A percentile compares a stretch with the other conserved stretches of the same genome.
Conservation (phyloP, 1,140 invertebrate species). For the Pseudomyrmex cubaensis region DNA sequence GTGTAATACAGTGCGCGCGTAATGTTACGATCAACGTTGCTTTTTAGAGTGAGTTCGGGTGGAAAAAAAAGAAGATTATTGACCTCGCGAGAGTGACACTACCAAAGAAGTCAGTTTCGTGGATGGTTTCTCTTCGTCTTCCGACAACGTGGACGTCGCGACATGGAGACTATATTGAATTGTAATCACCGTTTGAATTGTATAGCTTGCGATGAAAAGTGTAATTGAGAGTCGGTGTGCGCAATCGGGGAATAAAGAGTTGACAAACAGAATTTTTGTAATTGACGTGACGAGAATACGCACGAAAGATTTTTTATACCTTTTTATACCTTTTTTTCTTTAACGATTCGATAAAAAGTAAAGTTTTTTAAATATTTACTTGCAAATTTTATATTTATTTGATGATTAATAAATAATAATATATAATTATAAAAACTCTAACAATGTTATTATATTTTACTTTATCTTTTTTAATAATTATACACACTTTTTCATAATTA, state of each 20-base stretch:
- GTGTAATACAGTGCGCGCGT: constrained; percentile 28
- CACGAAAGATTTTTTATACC: too few species aligned
- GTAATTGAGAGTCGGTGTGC: constrained; percentile 7
- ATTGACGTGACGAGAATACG: constrained; percentile 10
- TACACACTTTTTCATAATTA: too few species aligned
- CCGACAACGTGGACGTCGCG: constrained; percentile 63
- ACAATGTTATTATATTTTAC: too few species aligned
- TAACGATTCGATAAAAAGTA: background rate
- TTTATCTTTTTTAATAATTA: too few species aligned
- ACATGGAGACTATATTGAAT: constrained; percentile 81
- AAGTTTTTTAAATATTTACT: too few species aligned
- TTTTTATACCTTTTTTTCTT: background rate
- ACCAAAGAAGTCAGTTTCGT: background rate
- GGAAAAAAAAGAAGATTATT: constrained; percentile 40
- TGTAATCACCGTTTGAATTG: constrained; percentile 72
- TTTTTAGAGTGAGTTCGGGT: constrained; percentile 22
- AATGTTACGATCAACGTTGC: constrained; percentile 65
- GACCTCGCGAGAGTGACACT: constrained; percentile 25
- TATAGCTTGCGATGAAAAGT: background rate
- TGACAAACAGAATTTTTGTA: background rate
- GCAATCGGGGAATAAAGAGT: constrained; percentile 3
- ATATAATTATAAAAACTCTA: too few species aligned
- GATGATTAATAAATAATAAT: background rate
- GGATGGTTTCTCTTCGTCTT: constrained; percentile 31
- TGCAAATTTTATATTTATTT: background rate